Evolutionary conservation across 2,113 vertebrate species (phyloP), one percentile per base, ranked within the genome.

Genomic region (Tragelaphus imberbis): DNA sequence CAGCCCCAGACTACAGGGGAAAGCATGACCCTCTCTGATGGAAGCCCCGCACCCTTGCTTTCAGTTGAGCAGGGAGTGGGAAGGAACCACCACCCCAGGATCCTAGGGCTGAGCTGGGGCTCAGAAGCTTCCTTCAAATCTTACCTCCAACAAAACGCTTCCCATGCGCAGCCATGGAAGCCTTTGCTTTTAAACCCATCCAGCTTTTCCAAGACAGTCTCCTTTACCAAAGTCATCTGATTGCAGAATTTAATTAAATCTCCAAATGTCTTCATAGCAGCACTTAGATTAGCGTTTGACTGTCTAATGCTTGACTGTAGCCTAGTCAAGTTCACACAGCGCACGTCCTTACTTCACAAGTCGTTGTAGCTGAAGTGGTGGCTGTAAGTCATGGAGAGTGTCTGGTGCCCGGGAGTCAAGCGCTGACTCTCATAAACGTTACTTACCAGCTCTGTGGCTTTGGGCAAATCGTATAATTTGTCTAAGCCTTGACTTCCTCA

Each of bases 401-500:
- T 81, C 79, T 51, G 58, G 30, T 17, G 44, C 12, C 6, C 0
- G 36, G 36, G 79, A 84, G 93, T 63, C 49, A 30, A 33, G 25
- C 71, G 30, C 56, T 82, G 56, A 86, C 13, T 23, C 15, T 61
- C 30, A 56, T 2, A 92, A 51, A 14, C n/a, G 44, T 36, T 36
- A 51, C 12, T 87, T 49, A 91, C 36, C 51, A 89, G 14, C 27
- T 79, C 8, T 25, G 53, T 95, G 65, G 28, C 33, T 25, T 71
- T 93, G 88, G 91, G 27, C 4, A 16, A 89, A 9, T 68, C 53
- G 2, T 51, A 36, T 51, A 44, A 65, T 56, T 75, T 79, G n/a
- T 87, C 47, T 82, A 51, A 56, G 56, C 33, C 65, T 95, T 25
- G 53, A 51, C 81, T 80, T 96, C n/a, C 53, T 79, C 61, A 56